Base-by-base conservation (phyloP, 35 echinoderm and acorn worm species). In the Anneissia japonica region DNA sequence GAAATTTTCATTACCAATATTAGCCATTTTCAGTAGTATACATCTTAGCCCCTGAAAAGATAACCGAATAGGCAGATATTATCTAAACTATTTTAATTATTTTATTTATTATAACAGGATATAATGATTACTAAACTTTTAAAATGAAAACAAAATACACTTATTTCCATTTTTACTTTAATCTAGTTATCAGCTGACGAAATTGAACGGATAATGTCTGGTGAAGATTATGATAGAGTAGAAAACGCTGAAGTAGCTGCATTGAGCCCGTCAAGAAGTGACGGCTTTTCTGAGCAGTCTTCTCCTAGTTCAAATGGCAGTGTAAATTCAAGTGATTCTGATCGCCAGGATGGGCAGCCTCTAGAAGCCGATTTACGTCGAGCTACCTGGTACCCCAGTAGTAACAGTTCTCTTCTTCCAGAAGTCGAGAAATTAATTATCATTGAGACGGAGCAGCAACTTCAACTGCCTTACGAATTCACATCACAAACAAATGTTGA, bases 151-250 rank as follows among this genome's bases (percentile, higher is more conserved):
- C 14, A 37, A 75, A 33, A 1, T 56, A 31, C 43, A 51, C 46
- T 4, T 81, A 26, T 90, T 34, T 64, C 40, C 33, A 10, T 19
- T 89, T 73, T 86, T 46, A 28, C 82, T 45, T 86, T 7, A 35
- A 38, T 64, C 3, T 79, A 98, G 95, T 77, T 98, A 34, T 46
- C 92, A 6, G 37, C 81, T 23, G 95, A 98, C 31, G 95, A 98
- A 75, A 98, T 98, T 21, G 89, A 98, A 37, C 83, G 95, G 12
- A 98, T 98, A 21, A 98, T 98, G 95, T 89, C 91, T 33, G 95
- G 95, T 23, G 95, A 98, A 41, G 92, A 94, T 81, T 94, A 90
- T 75, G 92, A 82, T 1, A 45, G 75, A 0, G 92, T 90, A 23
- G 88, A 93, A 39, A 86, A 84, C 46, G 38, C 17, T n/a, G 55